Conservation (phyloP, 2,888 invertebrate species). For the Epicampocera succincta region DNA sequence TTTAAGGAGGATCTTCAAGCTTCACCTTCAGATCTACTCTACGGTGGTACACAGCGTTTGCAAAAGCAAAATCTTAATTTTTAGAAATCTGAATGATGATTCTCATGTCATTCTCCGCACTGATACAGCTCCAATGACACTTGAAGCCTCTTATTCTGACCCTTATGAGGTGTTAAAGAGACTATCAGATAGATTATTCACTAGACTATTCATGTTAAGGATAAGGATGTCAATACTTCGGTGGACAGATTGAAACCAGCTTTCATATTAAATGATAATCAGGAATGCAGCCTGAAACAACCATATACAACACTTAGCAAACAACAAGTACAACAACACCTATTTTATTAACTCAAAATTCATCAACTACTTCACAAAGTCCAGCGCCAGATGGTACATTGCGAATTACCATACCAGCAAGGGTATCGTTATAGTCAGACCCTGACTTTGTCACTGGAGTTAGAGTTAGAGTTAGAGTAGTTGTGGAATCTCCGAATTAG, state of each 20-base stretch:
- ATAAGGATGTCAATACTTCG: slow-evolving; percentile 26
- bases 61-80: slow-evolving; percentile 56
- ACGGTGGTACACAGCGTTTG: too few relatives aligned
- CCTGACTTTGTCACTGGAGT: not conserved
- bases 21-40: slow-evolving; percentile 26
- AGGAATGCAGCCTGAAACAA: too few relatives aligned
- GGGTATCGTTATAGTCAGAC: not conserved
- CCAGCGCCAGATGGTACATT: not conserved
- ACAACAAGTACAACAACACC: too few relatives aligned
- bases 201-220: slow-evolving; percentile 42
- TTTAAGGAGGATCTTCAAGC: slow-evolving; percentile 29
- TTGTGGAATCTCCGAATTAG: too few relatives aligned
- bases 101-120: slow-evolving; percentile 18
- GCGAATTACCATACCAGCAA: not conserved
- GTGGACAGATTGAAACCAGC: slow-evolving; percentile 55
- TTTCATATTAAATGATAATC: slow-evolving; percentile 20
- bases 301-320: too few relatives aligned
- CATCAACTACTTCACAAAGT: not conserved
- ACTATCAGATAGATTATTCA: slow-evolving; percentile 40
- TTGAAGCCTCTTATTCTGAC: slow-evolving; percentile 49
- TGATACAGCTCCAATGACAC: slow-evolving; percentile 13
- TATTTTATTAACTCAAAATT: not conserved
- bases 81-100: slow-evolving; percentile 41
- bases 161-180: slow-evolving; percentile 45
- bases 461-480: too few relatives aligned